Evolutionary conservation across 2,888 invertebrate species (phyloP).

Genomic region (Diarsia brunnea): DNA sequence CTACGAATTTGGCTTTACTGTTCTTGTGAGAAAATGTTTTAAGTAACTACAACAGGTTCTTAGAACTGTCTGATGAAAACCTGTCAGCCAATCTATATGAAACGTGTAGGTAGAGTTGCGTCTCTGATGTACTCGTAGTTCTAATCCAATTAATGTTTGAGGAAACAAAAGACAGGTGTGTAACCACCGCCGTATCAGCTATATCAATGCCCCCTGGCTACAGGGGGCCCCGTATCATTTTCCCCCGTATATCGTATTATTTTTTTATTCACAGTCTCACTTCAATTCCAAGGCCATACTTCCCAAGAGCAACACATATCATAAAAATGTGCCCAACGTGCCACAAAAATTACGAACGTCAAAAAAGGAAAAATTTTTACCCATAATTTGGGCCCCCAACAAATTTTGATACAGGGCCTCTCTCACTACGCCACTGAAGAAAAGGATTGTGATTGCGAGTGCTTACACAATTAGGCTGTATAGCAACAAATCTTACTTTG

Average conservation of each 20-base stretch:
- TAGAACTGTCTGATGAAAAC: not conserved
- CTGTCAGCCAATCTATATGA: not conserved
- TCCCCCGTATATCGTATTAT: too few relatives aligned
- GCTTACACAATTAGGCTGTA: not conserved
- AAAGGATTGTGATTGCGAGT: not conserved
- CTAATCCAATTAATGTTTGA: not conserved
- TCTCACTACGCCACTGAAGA: not conserved
- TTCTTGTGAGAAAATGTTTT: not conserved
- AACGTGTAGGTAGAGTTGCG: not conserved
- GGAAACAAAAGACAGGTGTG: not conserved
- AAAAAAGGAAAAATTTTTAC: too few relatives aligned
- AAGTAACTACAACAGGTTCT: constrained; percentile 5
- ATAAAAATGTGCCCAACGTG: too few relatives aligned
- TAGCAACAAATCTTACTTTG: not conserved
- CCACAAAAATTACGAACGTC: too few relatives aligned
- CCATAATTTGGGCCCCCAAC: too few relatives aligned
- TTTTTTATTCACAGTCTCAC: too few relatives aligned
- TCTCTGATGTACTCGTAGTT: not conserved
- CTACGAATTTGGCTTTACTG: not conserved
- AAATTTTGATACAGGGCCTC: too few relatives aligned
- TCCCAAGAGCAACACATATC: too few relatives aligned
- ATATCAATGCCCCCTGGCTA: too few relatives aligned
- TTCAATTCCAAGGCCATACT: too few relatives aligned
- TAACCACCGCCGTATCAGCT: too few relatives aligned
- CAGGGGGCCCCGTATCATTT: too few relatives aligned